These are phyloP conservation scores for Platypus cylindrus DNA, from an alignment of 2,888 invertebrate species.

Conservation along the genomic window DNA sequence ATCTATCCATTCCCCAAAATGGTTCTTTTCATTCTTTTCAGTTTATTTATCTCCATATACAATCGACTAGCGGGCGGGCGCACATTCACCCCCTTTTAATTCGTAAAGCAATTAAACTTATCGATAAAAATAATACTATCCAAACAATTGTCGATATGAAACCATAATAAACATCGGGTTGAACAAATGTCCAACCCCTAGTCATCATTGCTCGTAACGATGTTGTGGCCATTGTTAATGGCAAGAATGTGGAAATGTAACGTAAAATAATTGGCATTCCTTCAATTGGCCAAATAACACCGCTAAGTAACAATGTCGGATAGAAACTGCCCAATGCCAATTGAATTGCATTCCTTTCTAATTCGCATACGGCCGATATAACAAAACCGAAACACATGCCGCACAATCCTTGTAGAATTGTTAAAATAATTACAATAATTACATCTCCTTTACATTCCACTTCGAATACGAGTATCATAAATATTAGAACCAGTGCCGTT, in stretches of 20 bases:
- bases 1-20: too few relatives aligned
- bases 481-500: conserved; percentile 77
- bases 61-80: too few relatives aligned
- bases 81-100: conserved; percentile 44
- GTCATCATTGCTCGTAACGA: conserved; percentile 77
- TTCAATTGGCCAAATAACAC: conserved; percentile 30
- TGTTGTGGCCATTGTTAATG: conserved; percentile 86
- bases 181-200: conserved; percentile 71
- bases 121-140: conserved; percentile 70
- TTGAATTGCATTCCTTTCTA: conserved; percentile 88
- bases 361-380: conserved; percentile 82
- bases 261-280: conserved; percentile 72
- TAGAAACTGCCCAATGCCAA: conserved; percentile 89
- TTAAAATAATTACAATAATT: conserved; percentile 69
- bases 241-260: conserved; percentile 72
- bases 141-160: conserved; percentile 75
- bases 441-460: conserved; percentile 85
- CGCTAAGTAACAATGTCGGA: conserved; percentile 81
- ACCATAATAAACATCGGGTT: conserved; percentile 76
- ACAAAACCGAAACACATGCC: conserved; percentile 96
- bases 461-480: conserved; percentile 83
- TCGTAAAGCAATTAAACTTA: conserved; percentile 67
- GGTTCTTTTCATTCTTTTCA: too few relatives aligned
- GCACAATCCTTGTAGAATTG: conserved; percentile 80
- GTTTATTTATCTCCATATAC: too few relatives aligned